Conservation (phyloP, 2,113 vertebrate species). For the Daboia siamensis region DNA sequence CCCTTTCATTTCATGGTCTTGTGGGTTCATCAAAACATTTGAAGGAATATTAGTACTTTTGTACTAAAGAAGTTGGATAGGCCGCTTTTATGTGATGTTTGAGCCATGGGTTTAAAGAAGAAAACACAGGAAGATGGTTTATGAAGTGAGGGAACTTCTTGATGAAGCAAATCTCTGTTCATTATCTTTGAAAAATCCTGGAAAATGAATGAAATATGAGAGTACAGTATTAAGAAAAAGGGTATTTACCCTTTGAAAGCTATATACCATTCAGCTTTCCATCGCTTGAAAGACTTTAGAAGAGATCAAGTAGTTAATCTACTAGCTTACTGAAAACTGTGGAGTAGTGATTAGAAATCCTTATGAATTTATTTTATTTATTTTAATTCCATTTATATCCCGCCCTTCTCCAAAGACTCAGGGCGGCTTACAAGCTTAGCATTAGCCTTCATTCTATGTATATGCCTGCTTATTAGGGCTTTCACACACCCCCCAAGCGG, state of each 20-base stretch:
- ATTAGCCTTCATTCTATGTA: too few relatives aligned
- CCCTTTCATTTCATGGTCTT: background rate
- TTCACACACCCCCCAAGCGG: too few relatives aligned
- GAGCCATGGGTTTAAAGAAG: background rate
- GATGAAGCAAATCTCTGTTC: background rate
- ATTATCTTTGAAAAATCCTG: background rate
- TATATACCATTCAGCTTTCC: background rate
- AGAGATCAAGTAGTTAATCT: background rate
- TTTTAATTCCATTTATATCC: too few relatives aligned
- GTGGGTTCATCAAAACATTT: background rate
- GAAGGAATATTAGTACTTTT: background rate
- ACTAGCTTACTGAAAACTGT: background rate
- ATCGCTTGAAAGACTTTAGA: background rate
- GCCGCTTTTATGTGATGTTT: background rate
- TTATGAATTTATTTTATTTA: background rate
- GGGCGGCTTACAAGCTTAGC: too few relatives aligned
- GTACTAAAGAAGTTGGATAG: background rate
- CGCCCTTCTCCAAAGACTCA: too few relatives aligned
- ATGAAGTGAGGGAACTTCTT: background rate
- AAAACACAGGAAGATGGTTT: background rate
- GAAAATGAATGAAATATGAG: background rate
- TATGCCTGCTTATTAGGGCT: too few relatives aligned
- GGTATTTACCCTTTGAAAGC: background rate
- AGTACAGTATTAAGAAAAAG: background rate
- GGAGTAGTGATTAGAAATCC: background rate